These are phyloP conservation scores for Onychomys leucogaster DNA, from an alignment of 2,797 vertebrate genomes.

Conservation along the genomic window DNA sequence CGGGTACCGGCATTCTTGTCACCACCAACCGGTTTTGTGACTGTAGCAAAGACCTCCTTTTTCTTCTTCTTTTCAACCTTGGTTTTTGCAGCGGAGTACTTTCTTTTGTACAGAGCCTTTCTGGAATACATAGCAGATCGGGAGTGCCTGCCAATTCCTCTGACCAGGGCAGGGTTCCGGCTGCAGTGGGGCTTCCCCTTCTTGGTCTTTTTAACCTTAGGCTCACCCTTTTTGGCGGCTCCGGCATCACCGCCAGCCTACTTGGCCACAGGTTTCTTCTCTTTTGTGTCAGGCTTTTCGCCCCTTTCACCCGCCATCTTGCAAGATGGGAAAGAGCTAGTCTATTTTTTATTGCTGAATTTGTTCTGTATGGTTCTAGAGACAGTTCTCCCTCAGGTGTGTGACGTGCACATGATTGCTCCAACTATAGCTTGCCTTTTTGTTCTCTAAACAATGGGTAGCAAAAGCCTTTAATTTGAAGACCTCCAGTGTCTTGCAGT, in stretches of 20 bases:
- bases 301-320: slow-evolving; percentile 88
- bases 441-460: background rate
- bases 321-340: too few species aligned
- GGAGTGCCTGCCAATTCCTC: slow-evolving; percentile 94
- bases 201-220: slow-evolving; percentile 87
- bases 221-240: slow-evolving; percentile 89
- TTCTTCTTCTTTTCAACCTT: slow-evolving; percentile 97
- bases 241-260: slow-evolving; percentile 48
- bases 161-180: slow-evolving; percentile 95
- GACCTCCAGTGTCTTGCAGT: background rate
- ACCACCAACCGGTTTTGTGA: slow-evolving; percentile 95
- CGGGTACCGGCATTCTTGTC: slow-evolving; percentile 98
- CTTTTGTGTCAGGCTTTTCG: slow-evolving; percentile 62
- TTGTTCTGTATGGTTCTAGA: background rate
- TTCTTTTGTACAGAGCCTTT: slow-evolving; percentile 96
- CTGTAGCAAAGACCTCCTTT: slow-evolving; percentile 89
- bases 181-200: slow-evolving; percentile 92
- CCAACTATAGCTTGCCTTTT: background rate
- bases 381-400: background rate
- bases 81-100: slow-evolving; percentile 93
- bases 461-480: background rate
- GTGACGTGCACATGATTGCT: background rate
- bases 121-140: slow-evolving; percentile 95
- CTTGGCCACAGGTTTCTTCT: slow-evolving; percentile 75
- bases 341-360: background rate